phyloP scores from a whole-genome alignment of 2,797 vertebrate species.

The Petrocephalus sullivani region DNA sequence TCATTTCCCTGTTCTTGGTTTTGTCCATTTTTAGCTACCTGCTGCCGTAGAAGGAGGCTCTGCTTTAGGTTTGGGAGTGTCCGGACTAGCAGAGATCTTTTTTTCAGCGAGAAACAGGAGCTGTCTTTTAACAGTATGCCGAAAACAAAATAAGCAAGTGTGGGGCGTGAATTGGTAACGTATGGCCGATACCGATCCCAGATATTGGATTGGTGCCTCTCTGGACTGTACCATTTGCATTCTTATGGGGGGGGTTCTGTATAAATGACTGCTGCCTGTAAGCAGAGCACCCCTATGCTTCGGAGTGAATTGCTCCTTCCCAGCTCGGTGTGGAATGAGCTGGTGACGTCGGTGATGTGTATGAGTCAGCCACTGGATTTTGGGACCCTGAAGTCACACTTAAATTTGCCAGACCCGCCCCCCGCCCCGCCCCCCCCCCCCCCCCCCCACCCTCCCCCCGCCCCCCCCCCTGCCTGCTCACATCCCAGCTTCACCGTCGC shows the following conservation, averaged over 20 bases:
- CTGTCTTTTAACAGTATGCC: neutral
- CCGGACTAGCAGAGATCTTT: neutral
- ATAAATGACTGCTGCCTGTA: neutral
- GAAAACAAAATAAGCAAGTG: too few relatives aligned
- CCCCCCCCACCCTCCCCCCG: too few relatives aligned
- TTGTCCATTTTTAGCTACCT: neutral
- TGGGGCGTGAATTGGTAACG: too few relatives aligned
- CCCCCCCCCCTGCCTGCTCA: too few relatives aligned
- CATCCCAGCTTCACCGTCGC: too few relatives aligned
- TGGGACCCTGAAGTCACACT: neutral
- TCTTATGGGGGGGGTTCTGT: neutral
- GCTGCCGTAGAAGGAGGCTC: neutral
- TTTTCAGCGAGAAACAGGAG: neutral
- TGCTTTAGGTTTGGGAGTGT: neutral
- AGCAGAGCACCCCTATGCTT: neutral
- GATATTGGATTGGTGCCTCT: too few relatives aligned
- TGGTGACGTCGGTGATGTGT: neutral
- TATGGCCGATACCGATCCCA: too few relatives aligned
- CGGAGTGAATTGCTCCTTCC: neutral
- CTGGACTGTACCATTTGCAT: neutral
- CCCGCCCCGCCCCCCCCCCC: too few relatives aligned
- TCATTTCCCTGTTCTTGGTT: neutral
- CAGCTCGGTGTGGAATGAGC: neutral
- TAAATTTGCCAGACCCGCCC: neutral
- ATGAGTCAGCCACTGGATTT: neutral